These are phyloP conservation scores for Tipula lateralis DNA, from an alignment of 2,888 invertebrate species.

Conservation along the genomic window DNA sequence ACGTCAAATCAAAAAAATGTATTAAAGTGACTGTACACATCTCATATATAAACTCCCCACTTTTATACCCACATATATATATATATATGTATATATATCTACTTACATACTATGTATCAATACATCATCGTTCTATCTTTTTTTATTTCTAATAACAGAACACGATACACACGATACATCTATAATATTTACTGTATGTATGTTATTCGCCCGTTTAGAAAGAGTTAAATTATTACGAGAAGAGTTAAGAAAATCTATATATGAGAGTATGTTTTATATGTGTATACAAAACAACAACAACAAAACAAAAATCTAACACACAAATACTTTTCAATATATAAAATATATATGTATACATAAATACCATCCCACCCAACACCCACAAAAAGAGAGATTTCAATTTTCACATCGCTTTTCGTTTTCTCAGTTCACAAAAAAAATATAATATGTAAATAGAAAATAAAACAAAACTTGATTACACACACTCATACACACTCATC, in stretches of 20 bases:
- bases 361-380: background rate
- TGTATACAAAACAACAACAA: background rate
- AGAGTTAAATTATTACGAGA: background rate
- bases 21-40: background rate
- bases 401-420: background rate
- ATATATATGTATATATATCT: background rate
- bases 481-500: background rate
- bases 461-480: constrained; percentile 4
- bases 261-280: background rate
- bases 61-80: background rate
- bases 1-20: background rate
- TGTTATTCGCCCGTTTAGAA: background rate
- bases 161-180: background rate
- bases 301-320: background rate
- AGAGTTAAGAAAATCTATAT: constrained; percentile 6
- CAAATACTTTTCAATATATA: constrained; percentile 3
- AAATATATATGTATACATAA: background rate
- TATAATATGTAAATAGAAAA: background rate
- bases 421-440: background rate
- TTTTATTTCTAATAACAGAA: background rate
- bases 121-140: background rate
- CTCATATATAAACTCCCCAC: background rate
- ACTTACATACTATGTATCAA: background rate
- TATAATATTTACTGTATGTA: background rate
- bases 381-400: constrained; percentile 7